Evolutionary conservation across 1,140 invertebrate species (phyloP).

Genomic region (Lepidurus apus): DNA sequence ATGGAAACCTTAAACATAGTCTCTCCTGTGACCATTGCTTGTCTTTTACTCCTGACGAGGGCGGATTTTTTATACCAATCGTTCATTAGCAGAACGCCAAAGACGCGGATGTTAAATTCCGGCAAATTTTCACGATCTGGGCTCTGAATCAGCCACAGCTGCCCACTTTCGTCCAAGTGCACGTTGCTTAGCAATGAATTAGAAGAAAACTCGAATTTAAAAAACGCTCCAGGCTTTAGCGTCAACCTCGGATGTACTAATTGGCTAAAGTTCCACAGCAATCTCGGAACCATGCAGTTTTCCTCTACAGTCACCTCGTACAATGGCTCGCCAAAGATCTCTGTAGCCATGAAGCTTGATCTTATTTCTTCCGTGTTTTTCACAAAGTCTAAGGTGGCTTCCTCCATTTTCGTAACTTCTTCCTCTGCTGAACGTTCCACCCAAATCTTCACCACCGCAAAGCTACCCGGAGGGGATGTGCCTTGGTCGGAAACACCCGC

Average conservation of each 20-base stretch:
- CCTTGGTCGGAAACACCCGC: conserved; percentile 77
- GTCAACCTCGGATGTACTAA: neutral
- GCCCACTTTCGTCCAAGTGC: neutral
- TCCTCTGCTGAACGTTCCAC: neutral
- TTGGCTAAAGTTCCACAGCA: neutral
- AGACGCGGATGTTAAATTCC: conserved; percentile 28
- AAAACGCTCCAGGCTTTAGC: neutral
- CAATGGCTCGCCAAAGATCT: neutral
- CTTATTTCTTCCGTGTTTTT: neutral
- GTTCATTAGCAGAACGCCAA: neutral
- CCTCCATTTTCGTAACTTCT: neutral
- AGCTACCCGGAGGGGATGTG: conserved; percentile 68
- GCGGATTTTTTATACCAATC: neutral
- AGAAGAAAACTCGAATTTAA: neutral
- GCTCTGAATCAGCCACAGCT: conserved; percentile 40
- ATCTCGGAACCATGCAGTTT: neutral
- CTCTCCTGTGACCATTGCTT: conserved; percentile 49
- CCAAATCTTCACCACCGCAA: conserved; percentile 56
- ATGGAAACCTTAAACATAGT: conserved; percentile 66
- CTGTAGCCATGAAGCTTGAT: neutral
- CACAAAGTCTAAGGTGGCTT: neutral
- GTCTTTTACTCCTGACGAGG: conserved; percentile 23
- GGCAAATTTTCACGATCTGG: conserved; percentile 40
- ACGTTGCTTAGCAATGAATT: neutral
- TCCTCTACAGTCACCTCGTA: neutral